These are phyloP conservation scores for Hypsibius dujardini DNA, from an alignment of 1,140 invertebrate species.

Conservation along the genomic window DNA sequence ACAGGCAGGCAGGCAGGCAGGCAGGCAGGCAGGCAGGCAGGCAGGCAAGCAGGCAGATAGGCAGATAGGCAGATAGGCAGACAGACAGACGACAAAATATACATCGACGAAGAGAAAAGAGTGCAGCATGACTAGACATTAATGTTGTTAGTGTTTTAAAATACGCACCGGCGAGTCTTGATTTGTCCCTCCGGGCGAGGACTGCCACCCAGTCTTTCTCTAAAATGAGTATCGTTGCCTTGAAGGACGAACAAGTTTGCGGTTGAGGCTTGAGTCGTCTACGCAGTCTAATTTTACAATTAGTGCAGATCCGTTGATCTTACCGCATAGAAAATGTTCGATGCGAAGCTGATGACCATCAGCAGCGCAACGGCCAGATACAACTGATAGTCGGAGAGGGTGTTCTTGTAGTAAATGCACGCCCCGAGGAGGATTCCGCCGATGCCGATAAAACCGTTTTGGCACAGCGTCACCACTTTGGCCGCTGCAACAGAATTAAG, in stretches of 20 bases:
- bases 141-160: background rate
- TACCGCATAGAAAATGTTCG: constrained; percentile 1
- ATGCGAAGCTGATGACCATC: background rate
- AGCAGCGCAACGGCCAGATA: background rate
- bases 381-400: background rate
- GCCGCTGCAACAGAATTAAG: background rate
- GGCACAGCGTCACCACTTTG: background rate
- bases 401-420: background rate
- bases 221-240: background rate
- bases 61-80: no score
- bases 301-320: background rate
- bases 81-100: no score
- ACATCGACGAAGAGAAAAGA: no score
- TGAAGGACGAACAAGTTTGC: background rate
- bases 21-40: no score
- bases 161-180: background rate
- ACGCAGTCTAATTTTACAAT: background rate
- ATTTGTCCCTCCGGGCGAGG: background rate
- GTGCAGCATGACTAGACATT: background rate
- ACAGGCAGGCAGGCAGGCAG: no score
- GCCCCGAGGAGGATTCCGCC: background rate
- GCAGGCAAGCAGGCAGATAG: no score
- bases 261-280: background rate
- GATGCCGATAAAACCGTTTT: background rate
- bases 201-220: constrained; percentile 5